These are phyloP conservation scores for Cavia porcellus DNA, from an alignment of 2,113 vertebrate genomes.

Conservation along the genomic window DNA sequence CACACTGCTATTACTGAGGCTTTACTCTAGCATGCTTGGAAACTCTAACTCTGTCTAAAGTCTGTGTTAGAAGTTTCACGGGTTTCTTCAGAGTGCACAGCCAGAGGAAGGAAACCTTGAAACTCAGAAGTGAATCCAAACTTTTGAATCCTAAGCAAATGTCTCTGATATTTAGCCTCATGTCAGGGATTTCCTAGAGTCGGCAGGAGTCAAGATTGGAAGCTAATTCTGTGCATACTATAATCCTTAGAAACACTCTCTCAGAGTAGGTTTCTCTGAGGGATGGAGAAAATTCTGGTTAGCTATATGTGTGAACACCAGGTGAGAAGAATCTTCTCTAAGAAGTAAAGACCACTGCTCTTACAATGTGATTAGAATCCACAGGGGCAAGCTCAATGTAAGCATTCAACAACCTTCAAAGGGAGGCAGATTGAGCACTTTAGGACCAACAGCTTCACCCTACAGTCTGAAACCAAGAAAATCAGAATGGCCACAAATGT, in stretches of 20 bases:
- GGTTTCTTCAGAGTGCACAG: background rate
- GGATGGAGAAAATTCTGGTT: background rate
- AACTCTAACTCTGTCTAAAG: background rate
- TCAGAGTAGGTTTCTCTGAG: background rate
- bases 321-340: background rate
- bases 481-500: background rate
- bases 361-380: background rate
- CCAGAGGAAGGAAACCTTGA: background rate
- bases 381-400: background rate
- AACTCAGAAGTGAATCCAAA: background rate
- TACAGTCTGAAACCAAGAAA: background rate
- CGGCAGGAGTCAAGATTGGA: background rate
- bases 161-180: background rate
- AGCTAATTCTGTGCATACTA: background rate
- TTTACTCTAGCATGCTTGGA: background rate
- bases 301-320: background rate
- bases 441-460: background rate
- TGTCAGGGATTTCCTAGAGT: background rate
- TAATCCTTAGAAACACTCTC: background rate
- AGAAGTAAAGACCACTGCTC: background rate
- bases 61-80: background rate
- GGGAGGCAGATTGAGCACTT: background rate
- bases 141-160: background rate
- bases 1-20: background rate
- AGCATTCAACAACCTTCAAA: background rate